Base-by-base conservation (phyloP, 2,797 vertebrate species). In the Galagoides demidoff region DNA sequence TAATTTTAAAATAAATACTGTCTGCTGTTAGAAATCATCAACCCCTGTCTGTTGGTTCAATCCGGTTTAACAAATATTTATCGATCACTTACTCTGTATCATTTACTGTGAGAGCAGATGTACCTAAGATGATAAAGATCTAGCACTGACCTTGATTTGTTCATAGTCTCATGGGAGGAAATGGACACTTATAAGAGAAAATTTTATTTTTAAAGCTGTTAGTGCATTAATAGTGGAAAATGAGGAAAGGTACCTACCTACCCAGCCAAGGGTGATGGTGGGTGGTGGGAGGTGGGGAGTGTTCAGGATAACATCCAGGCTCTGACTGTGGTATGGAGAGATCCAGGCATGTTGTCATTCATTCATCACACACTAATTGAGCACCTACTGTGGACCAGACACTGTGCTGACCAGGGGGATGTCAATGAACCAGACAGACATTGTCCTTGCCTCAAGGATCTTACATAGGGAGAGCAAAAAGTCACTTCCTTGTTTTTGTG, bases 1-100 rank as follows among this genome's bases (percentile, higher is more conserved):
- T 31, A 55, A 27, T 66, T 88, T 84, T 76, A 29, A 77, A 89
- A 59, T 37, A 3, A 61, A 29, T 68, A 13, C 27, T 74, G 49
- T 74, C 45, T 90, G 37, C 59, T 84, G 16, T 94, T 84, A 66
- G 57, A 84, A 70, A 87, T 94, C 45, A 37, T 59, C 25, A 55
- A 66, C 45, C 17, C 64, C 43, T 86, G 16, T 31, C 45, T 91
- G 31, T 85, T 70, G 61, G 13, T 63, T 90, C 27, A 39, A 57
- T 89, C 91, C 49, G 64, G 45, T 37, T 68, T n/a, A 66, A 84
- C 27, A 89, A 71, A 52, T 52, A 52, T 37, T 55, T 61, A 37
- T 13, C 52, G 34, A 49, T 68, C n/a, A 20, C 11, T 83, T 86
- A 57, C 27, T 89, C 22, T 43, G 29, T 66, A 39, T 71, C 31